Evolutionary conservation across 2,113 vertebrate genomes (phyloP).

Genomic region (Solea solea): DNA sequence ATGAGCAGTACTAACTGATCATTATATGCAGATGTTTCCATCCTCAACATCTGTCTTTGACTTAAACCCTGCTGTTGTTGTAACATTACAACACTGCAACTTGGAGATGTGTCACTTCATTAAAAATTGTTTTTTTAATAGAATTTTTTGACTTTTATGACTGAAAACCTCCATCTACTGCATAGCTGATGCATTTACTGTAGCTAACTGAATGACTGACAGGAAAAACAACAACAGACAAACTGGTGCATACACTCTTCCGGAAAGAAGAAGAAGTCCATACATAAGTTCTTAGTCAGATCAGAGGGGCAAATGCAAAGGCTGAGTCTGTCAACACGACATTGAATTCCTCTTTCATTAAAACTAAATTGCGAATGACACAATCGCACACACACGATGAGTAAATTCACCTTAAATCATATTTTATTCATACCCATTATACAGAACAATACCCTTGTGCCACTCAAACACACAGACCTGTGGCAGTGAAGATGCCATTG

Average conservation of each 20-base stretch:
- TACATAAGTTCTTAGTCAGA: no score
- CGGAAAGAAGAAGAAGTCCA: neutral
- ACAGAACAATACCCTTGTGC: no score
- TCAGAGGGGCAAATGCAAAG: neutral
- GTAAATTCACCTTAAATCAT: neutral
- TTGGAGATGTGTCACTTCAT: neutral
- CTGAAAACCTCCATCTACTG: neutral
- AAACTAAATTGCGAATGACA: no score
- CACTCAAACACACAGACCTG: neutral
- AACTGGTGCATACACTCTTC: neutral
- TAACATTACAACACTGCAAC: neutral
- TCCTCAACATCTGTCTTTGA: neutral
- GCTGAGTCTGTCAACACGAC: neutral
- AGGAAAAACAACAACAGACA: neutral
- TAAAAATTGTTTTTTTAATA: neutral
- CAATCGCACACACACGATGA: no score
- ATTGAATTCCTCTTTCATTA: slow-evolving; percentile 5
- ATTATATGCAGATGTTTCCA: neutral
- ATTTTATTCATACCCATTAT: neutral
- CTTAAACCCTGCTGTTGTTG: no score
- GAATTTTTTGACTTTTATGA: neutral
- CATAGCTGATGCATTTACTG: neutral
- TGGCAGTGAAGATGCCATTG: neutral
- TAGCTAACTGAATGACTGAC: neutral
- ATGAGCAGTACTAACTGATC: neutral